Evolutionary conservation across 2,113 vertebrate species (phyloP).

Genomic region (Argyrosomus japonicus): DNA sequence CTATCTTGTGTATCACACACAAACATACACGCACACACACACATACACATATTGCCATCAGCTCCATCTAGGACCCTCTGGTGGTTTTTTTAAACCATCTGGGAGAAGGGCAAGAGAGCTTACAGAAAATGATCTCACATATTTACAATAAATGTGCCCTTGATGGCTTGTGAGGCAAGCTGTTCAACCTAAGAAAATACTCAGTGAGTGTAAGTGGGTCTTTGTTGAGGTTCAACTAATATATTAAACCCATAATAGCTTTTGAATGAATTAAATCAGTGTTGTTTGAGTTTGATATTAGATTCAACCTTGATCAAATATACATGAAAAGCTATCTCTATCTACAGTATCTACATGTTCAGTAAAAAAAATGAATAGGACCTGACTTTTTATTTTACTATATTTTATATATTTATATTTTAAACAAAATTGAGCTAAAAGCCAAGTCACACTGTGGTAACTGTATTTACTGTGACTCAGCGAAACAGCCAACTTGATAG

Average conservation of each 20-base stretch:
- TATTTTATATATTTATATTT: too few relatives aligned
- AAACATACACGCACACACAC: conserved; percentile 26
- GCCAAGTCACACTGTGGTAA: neutral
- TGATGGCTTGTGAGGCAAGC: conserved; percentile 17
- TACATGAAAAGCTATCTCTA: neutral
- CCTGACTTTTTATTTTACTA: neutral
- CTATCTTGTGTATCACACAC: neutral
- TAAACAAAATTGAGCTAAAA: neutral
- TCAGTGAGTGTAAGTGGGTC: neutral
- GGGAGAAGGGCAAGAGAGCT: conserved; percentile 26
- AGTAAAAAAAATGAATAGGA: neutral
- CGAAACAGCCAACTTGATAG: neutral
- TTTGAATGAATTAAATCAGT: neutral
- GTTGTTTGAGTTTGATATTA: neutral
- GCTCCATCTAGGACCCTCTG: conserved; percentile 12
- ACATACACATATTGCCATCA: conserved; percentile 35
- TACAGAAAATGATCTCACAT: conserved; percentile 22
- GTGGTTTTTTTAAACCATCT: conserved; percentile 15
- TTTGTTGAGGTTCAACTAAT: neutral
- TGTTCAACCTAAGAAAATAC: conserved; percentile 1
- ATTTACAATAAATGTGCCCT: conserved; percentile 17
- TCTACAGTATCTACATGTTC: neutral
- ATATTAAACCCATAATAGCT: neutral
- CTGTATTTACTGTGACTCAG: neutral
- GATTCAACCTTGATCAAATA: neutral